Base-by-base conservation (phyloP, 2,888 invertebrate genomes). In the Linyphia triangularis region DNA sequence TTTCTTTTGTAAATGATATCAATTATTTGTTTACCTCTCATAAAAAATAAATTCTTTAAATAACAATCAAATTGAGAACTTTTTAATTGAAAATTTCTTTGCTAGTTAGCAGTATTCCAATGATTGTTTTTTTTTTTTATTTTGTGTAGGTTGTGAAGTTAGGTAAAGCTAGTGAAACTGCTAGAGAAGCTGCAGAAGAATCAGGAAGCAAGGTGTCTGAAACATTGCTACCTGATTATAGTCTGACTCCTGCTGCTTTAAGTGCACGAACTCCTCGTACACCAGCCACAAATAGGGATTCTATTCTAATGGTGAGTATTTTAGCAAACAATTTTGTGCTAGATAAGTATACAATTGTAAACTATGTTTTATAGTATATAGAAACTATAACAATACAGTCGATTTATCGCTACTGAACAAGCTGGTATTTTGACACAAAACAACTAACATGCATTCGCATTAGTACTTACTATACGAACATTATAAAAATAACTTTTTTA, bases 191-290 rank as follows among this genome's bases (percentile, higher is more conserved):
- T 82, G 98, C 98, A 2, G 96, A 98, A 90, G 97, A 97, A 93
- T 95, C 95, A 10, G 97, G 95, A 93, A 89, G 93, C 91, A 92
- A 95, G 88, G 95, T 96, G 0, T 97, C 98, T 0, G 97, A 97
- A 92, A 96, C 97, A 57, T 94, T 99, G 79, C 94, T 99, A 7
- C 96, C 97, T 19, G 98, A 99, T 93, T 99, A 99, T 93, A 96
- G 96, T 7, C 92, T 95, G 30, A 93, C 96, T 5, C 95, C 95
- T 0, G 94, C 95, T 26, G 91, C 91, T 40, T 83, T 73, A 91
- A 95, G 96, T 24, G 91, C 94, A 13, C 91, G 94, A 1, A 95
- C 95, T 4, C 97, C 98, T 0, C 94, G 98, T 86, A 98, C 98
- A 0, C 98, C 98, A 1, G 96, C 96, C 1, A 95, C 95, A 3